phyloP scores from a whole-genome alignment of 2,888 invertebrate species.

The Plemyria rubiginata region DNA sequence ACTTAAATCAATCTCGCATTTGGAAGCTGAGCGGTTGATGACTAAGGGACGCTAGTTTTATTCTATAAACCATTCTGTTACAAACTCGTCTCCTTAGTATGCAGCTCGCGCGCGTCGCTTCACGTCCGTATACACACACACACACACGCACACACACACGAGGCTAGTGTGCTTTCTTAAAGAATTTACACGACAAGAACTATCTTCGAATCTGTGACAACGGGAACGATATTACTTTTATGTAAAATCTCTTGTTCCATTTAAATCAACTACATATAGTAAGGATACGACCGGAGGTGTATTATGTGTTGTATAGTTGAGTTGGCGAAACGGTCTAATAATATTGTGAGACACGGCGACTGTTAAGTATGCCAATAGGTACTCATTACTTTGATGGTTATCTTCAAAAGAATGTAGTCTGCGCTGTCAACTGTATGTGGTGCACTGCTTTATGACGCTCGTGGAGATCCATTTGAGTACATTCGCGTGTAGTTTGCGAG shows the following conservation, averaged over 20 bases:
- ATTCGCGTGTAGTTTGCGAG: background rate
- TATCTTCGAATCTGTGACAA: background rate
- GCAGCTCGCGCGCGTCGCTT: background rate
- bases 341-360: background rate
- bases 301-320: too few species aligned
- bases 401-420: background rate
- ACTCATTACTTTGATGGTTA: background rate
- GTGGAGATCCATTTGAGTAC: background rate
- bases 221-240: conserved; percentile 1
- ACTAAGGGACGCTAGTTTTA: background rate
- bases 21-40: background rate
- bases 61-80: conserved; percentile 1
- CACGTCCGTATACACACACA: background rate
- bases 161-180: background rate
- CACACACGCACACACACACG: background rate
- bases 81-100: background rate
- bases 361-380: background rate
- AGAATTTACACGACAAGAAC: background rate
- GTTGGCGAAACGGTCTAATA: background rate
- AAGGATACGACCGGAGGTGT: background rate
- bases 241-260: conserved; percentile 1
- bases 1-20: background rate
- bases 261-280: background rate
- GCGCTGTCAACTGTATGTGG: background rate
- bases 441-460: conserved; percentile 1